Evolutionary conservation across 2,797 vertebrate genomes (phyloP), one percentile per base, ranked within the genome.

Genomic region (Centropyge bicolor): DNA sequence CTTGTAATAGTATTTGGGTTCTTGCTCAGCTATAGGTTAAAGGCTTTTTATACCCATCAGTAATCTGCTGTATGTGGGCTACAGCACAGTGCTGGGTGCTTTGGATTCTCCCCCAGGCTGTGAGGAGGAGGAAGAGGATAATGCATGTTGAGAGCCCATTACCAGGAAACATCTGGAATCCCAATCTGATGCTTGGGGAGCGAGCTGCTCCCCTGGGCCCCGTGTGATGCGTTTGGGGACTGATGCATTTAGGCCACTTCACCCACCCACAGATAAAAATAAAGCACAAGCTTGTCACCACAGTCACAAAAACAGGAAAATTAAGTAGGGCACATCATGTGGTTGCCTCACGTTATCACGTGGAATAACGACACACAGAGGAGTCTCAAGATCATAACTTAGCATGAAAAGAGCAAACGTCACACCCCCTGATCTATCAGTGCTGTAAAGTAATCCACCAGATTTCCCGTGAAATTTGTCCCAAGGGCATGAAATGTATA

Each of bases 161-260:
- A 93, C 85, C 54, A 62, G 84, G 76, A 93, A 93, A 94, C 92
- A 95, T 95, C 94, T 95, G 93, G 93, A 94, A 91, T 89, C 84
- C 73, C 81, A 84, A 90, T 94, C 85, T 89, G 87, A 92, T 71
- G 85, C 81, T 86, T 22, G 8, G 85, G 84, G 87, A 88, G 85
- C 40, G 49, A 76, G 74, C 82, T 65, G 77, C 85, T 91, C 91
- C 90, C 91, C 80, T 61, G 88, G 84, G 92, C 74, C 83, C 80
- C 77, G 69, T 0, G 49, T 20, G 45, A 88, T 82, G 71, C 63
- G 36, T 88, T 92, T 64, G 68, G 91, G 90, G 85, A 90, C 84
- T 82, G 66, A 76, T 87, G 88, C 92, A 91, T 92, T 90, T 86
- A 90, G 91, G 91, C 83, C 90, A 88, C 83, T 90, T 93, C 86